Conservation (phyloP, 2,797 vertebrate genomes). For the Simalia tracyae region DNA sequence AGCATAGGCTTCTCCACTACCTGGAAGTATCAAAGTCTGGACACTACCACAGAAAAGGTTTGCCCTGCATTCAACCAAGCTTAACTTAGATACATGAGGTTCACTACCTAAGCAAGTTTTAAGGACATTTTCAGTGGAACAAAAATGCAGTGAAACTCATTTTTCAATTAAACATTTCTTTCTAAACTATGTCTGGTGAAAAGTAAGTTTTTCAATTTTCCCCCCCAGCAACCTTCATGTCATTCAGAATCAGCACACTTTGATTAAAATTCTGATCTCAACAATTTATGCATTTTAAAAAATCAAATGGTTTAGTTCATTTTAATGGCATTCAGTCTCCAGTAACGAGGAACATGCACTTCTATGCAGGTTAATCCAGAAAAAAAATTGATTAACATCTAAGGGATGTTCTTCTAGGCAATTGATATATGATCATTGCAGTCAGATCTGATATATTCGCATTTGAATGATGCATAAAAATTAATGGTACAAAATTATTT, state of each 20-base stretch:
- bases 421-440: neutral
- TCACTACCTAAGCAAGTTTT: conserved; percentile 28
- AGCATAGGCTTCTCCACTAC: neutral
- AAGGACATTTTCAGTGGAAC: neutral
- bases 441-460: neutral
- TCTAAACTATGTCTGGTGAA: neutral
- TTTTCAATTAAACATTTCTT: neutral
- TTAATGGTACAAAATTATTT: neutral
- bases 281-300: neutral
- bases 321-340: neutral
- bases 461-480: neutral
- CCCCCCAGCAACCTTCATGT: neutral
- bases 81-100: neutral
- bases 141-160: neutral
- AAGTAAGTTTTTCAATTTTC: neutral
- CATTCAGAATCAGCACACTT: neutral
- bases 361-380: neutral
- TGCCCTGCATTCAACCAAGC: neutral
- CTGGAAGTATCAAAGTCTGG: neutral
- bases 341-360: neutral
- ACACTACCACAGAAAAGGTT: neutral
- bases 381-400: neutral
- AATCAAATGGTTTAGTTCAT: neutral
- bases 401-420: neutral
- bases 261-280: neutral